phyloP scores from a whole-genome alignment of 2,113 vertebrate genomes.

The Malurus alboscapulatus region DNA sequence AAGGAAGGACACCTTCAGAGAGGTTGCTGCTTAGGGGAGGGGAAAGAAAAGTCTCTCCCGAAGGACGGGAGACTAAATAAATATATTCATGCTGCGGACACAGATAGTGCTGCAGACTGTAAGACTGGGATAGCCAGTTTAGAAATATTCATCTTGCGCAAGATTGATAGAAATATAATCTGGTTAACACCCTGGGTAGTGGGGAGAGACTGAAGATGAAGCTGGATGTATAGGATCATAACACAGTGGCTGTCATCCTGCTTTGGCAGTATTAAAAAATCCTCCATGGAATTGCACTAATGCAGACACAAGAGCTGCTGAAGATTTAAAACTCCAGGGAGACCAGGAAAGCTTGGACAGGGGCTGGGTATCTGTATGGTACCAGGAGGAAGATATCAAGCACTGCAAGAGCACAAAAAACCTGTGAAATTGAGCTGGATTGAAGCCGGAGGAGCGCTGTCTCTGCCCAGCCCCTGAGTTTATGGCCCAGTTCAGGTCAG shows the following conservation, averaged over 20 bases:
- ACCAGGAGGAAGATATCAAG: neutral
- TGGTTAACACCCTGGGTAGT: constrained; percentile 70
- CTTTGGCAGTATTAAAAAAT: constrained; percentile 20
- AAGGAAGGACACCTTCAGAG: neutral
- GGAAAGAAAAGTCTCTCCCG: constrained; percentile 15
- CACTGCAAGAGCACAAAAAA: neutral
- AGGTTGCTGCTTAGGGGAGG: constrained; percentile 18
- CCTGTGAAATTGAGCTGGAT: neutral
- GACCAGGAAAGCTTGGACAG: neutral
- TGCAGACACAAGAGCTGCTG: neutral
- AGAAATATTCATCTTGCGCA: constrained; percentile 59
- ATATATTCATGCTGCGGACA: constrained; percentile 58
- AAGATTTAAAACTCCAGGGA: neutral
- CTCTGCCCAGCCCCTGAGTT: neutral
- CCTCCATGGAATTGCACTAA: neutral
- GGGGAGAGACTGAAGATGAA: constrained; percentile 59
- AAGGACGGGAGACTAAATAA: constrained; percentile 47
- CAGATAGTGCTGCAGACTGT: constrained; percentile 61
- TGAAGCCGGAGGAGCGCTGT: neutral
- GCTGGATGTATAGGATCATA: constrained; percentile 49
- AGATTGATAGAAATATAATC: constrained; percentile 69
- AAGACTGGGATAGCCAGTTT: constrained; percentile 51
- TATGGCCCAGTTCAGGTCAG: neutral
- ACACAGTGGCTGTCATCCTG: constrained; percentile 18
- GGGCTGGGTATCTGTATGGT: neutral